A percentile compares a stretch with the other conserved stretches of the same genome.
phyloP scores from a whole-genome alignment of 2,797 vertebrate species.

The Danio aesculapii region DNA sequence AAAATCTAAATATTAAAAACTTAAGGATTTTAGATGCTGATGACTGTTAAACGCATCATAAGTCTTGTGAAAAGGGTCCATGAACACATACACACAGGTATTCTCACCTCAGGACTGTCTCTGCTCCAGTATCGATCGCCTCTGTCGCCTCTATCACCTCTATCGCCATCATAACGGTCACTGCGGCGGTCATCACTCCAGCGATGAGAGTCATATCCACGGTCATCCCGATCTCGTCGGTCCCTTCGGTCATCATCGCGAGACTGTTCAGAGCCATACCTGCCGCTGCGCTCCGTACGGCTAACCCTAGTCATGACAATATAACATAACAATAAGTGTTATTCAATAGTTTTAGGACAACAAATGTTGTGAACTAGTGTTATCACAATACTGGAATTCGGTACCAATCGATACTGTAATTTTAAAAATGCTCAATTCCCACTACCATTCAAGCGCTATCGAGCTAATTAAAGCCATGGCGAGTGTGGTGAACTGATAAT shows the following conservation, averaged over 20 bases:
- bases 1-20: too few relatives aligned
- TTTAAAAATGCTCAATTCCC: too few relatives aligned
- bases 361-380: too few relatives aligned
- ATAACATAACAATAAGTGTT: neutral
- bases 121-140: conserved; percentile 83
- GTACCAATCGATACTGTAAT: too few relatives aligned
- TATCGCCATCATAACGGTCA: conserved; percentile 88
- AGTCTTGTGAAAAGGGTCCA: neutral
- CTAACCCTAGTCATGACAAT: conserved; percentile 81
- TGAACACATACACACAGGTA: too few relatives aligned
- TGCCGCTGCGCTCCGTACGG: conserved; percentile 93
- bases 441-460: too few relatives aligned
- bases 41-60: too few relatives aligned
- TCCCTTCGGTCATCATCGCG: conserved; percentile 92
- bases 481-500: too few relatives aligned
- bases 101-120: conserved; percentile 88
- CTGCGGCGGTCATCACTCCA: conserved; percentile 89
- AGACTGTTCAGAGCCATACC: conserved; percentile 92
- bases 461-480: too few relatives aligned
- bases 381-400: too few relatives aligned
- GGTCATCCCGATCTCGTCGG: conserved; percentile 84
- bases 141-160: conserved; percentile 60
- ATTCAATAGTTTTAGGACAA: too few relatives aligned
- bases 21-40: too few relatives aligned
- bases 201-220: conserved; percentile 89